Evolutionary conservation across 2,113 vertebrate genomes (phyloP).

Genomic region (Sus scrofa): DNA sequence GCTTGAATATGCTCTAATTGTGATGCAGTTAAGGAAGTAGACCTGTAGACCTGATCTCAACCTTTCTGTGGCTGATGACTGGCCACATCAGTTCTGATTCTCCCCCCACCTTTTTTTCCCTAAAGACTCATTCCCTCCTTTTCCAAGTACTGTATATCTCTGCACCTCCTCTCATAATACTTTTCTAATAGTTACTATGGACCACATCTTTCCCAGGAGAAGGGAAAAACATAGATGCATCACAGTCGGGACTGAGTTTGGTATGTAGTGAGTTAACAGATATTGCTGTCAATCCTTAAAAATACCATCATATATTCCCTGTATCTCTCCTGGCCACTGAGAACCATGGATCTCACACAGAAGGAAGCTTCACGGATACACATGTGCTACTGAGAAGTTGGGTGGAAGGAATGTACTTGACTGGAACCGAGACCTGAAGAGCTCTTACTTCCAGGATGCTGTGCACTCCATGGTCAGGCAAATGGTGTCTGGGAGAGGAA

Average conservation of each 20-base stretch:
- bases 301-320: background rate
- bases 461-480: background rate
- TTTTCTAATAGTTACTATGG: background rate
- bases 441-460: background rate
- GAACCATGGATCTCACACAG: background rate
- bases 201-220: background rate
- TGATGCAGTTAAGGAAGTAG: background rate
- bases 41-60: background rate
- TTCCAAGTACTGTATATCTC: background rate
- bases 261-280: background rate
- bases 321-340: background rate
- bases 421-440: background rate
- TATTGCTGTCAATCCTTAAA: background rate
- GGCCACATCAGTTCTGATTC: background rate
- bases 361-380: background rate
- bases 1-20: background rate
- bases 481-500: background rate
- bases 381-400: background rate
- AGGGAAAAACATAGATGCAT: background rate
- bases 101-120: background rate
- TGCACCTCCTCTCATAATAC: background rate
- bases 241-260: background rate
- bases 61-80: background rate
- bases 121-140: background rate
- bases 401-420: background rate